Base-by-base conservation (phyloP, 2,797 vertebrate species). In the Cheracebus regulus region DNA sequence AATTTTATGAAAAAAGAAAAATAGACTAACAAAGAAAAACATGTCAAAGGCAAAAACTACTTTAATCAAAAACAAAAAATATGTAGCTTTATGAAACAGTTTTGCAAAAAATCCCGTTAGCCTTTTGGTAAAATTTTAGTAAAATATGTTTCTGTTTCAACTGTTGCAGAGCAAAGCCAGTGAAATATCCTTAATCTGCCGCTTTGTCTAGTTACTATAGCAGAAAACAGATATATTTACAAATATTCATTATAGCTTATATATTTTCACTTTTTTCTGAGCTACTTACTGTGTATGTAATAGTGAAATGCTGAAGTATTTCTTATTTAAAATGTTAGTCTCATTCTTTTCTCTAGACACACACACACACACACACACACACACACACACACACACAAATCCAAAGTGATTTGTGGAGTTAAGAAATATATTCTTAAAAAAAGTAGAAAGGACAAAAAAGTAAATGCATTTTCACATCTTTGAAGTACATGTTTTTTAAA, bases 1-100 rank as follows among this genome's bases (percentile, higher is more conserved):
- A 96, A 95, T 93, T 46, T 80, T 97, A 87, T 96, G 93, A 58
- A 97, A 96, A 95, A 96, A 9, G 20, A 88, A 96, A 94, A 95
- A 93, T 57, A 52, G 1, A 76, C 3, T 83, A 94, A 95, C 93
- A 97, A 97, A 85, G 52, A 58, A 50, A 97, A 89, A 46, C 5
- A 94, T 89, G 70, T 95, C 95, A 97, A 98, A 97, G 92, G 90
- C 86, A 97, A 94, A 97, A 92, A 48, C 14, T 97, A 87, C 22
- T 91, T 97, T 98, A 96, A 97, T 96, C 64, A 96, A 98, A 98
- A 98, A 76, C 73, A 80, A 52, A 97, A 96, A 98, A 98, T 93
- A 92, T 72, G 19, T 93, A 97, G 41, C 89, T 91, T 97, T 92
- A 84, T 93, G 80, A 95, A 88, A 39, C 33, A 41, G 17, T 73